phyloP scores from a whole-genome alignment of 2,888 invertebrate genomes.

The Ommatoiulus sabulosus region DNA sequence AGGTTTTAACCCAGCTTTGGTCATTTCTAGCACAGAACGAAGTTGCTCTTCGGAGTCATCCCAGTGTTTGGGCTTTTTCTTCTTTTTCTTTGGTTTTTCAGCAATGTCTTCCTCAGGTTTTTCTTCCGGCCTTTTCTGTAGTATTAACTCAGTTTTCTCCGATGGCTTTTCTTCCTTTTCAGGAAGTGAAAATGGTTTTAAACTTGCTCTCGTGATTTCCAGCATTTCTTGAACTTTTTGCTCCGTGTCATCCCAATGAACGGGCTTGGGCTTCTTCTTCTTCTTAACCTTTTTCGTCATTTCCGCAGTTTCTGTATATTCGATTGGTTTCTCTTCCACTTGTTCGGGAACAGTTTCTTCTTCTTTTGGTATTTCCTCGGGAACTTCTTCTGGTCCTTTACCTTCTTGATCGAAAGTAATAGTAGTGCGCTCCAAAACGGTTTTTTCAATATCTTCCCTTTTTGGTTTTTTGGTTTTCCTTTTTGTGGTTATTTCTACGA shows the following conservation, averaged over 20 bases:
- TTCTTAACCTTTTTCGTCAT: slow-evolving; percentile 4
- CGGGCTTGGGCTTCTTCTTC: slow-evolving; percentile 38
- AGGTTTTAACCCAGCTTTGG: slow-evolving; percentile 28
- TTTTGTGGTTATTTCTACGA: slow-evolving; percentile 45
- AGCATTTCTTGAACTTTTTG: slow-evolving; percentile 50
- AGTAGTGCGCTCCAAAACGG: slow-evolving; percentile 47
- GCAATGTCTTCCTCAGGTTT: background rate
- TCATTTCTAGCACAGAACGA: background rate
- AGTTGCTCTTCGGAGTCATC: background rate
- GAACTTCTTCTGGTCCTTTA: slow-evolving; percentile 54
- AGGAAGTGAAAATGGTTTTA: slow-evolving; percentile 4
- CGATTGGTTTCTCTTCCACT: slow-evolving; percentile 45
- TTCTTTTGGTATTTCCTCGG: slow-evolving; percentile 57
- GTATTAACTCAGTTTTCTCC: background rate
- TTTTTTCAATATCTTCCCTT: slow-evolving; percentile 50
- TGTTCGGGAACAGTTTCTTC: slow-evolving; percentile 49
- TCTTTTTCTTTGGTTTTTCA: slow-evolving; percentile 45
- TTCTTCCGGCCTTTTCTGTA: background rate
- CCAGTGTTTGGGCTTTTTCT: slow-evolving; percentile 21
- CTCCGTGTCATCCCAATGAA: slow-evolving; percentile 45
- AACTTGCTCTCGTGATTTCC: slow-evolving; percentile 41
- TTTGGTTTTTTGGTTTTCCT: slow-evolving; percentile 51
- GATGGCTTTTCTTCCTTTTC: slow-evolving; percentile 39
- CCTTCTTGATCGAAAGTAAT: slow-evolving; percentile 42
- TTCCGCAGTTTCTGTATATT: slow-evolving; percentile 45